Conservation (phyloP, 2,797 vertebrate species). For the Potorous gilbertii region DNA sequence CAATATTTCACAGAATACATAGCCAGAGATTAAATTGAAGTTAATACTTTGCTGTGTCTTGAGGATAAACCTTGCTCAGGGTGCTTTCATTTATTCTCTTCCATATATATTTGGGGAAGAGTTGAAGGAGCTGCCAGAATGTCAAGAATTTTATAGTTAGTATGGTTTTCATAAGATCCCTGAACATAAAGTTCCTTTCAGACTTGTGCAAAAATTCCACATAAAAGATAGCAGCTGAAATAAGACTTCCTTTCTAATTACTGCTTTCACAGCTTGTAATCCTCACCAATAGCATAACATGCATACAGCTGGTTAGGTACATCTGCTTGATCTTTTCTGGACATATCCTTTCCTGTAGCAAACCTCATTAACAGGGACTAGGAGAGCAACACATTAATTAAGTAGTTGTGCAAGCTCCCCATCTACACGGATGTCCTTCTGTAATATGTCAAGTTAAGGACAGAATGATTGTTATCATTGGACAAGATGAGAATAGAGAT, state of each 20-base stretch:
- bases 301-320: too few species aligned
- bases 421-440: neutral
- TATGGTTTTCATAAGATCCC: neutral
- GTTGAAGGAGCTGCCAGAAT: neutral
- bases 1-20: neutral
- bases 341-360: neutral
- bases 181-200: neutral
- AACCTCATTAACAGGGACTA: neutral
- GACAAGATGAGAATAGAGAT: neutral
- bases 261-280: neutral
- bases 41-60: neutral
- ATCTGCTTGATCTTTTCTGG: neutral
- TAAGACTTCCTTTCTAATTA: neutral
- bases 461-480: neutral
- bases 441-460: neutral
- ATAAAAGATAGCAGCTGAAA: neutral
- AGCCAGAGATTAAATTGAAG: neutral
- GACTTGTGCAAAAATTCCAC: neutral
- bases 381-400: neutral
- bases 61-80: neutral
- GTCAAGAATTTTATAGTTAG: neutral
- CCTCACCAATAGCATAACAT: neutral
- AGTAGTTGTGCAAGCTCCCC: neutral
- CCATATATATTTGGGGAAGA: neutral
- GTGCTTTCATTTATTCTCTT: neutral